Base-by-base conservation (phyloP, 1,140 invertebrate genomes). In the Apolygus lucorum region DNA sequence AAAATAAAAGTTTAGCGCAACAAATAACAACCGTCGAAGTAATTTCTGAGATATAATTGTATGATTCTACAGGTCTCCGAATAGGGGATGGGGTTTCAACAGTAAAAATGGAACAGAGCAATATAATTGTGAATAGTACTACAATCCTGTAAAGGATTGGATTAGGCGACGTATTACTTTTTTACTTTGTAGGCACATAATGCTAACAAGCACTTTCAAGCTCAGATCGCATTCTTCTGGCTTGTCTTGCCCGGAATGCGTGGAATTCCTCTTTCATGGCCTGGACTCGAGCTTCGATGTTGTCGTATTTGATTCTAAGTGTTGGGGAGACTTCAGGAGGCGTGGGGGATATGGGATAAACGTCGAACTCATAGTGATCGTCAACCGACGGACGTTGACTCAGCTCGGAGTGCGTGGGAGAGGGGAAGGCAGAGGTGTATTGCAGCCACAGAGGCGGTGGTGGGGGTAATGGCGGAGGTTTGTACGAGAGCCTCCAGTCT, bases 191-290 rank as follows among this genome's bases (percentile, higher is more conserved):
- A 29, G 77, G 34, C 34, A 42, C 34, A 42, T 42, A 17, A 42
- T 42, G 34, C 84, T 79, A 91, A 81, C 89, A 91, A 73, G 85
- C 87, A 79, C 88, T 90, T 78, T 90, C 89, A 67, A 90, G 78
- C 76, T 90, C 88, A 8, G 81, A 81, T 71, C 85, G 79, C 63
- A 88, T 81, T 77, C 87, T 84, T 65, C 80, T 76, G 59, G 91
- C 91, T 78, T 95, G 93, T 49, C 92, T 83, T 75, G 92, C 88
- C 67, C 93, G 84, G 80, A 95, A 96, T 77, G 94, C 89, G 77
- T 95, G 88, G 79, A 96, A 98, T 79, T 97, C 94, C 77, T 95
- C 91, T 75, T 95, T 93, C 89, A 97, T 94, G 28, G 92, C 92
- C 73, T 93, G 90, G 67, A 96, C 91, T 64, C 95, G 83, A 1